Conservation (phyloP, 1,140 invertebrate genomes). For the Drosophila subpulchrella region DNA sequence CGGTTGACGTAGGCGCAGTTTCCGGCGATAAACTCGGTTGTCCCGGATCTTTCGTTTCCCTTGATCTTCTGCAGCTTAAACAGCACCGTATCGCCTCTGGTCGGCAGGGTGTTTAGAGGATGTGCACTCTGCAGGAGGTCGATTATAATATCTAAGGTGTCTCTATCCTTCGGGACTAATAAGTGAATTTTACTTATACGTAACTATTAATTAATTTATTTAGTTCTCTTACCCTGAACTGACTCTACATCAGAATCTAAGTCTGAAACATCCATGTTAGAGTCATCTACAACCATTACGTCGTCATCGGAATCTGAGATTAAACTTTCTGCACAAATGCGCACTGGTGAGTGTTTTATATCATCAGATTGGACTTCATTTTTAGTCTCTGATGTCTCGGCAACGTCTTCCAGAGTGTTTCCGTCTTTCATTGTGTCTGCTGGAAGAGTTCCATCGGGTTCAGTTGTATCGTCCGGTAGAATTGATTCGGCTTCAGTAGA, state of each 20-base stretch:
- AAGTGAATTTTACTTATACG: background rate
- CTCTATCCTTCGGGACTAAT: background rate
- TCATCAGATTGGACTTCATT: background rate
- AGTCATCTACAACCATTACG: slow-evolving; percentile 65
- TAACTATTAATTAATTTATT: background rate
- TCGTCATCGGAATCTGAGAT: slow-evolving; percentile 61
- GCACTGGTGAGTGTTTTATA: background rate
- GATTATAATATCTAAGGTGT: slow-evolving; percentile 7
- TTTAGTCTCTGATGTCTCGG: background rate
- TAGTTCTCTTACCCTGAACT: slow-evolving; percentile 1
- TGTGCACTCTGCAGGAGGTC: slow-evolving; percentile 37
- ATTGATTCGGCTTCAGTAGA: background rate
- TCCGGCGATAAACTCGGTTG: slow-evolving; percentile 43
- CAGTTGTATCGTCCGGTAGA: background rate
- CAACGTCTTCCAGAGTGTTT: background rate
- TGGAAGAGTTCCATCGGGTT: background rate
- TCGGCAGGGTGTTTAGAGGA: slow-evolving; percentile 30
- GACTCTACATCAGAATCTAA: slow-evolving; percentile 45
- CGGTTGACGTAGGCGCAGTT: slow-evolving; percentile 59
- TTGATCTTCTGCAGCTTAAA: slow-evolving; percentile 48
- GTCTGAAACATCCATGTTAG: slow-evolving; percentile 37
- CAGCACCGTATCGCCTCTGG: slow-evolving; percentile 42
- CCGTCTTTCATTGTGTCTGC: background rate
- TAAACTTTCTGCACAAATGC: slow-evolving; percentile 17
- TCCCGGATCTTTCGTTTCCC: background rate